Evolutionary conservation across 2,113 vertebrate species (phyloP).

Genomic region (Archocentrus centrarchus): DNA sequence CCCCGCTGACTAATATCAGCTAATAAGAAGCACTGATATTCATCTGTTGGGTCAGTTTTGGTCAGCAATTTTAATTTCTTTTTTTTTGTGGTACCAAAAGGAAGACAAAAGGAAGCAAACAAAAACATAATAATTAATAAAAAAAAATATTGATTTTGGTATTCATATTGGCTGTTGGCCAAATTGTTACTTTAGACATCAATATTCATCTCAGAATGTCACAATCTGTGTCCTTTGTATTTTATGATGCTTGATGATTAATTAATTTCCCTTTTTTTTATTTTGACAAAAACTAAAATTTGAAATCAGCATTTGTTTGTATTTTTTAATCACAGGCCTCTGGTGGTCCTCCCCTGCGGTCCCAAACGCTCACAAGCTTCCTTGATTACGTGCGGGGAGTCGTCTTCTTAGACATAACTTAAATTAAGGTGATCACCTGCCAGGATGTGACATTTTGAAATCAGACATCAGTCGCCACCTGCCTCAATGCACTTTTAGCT

Average conservation of each 20-base stretch:
- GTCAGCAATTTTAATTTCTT: background rate
- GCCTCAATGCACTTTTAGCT: constrained; percentile 9
- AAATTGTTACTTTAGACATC: background rate
- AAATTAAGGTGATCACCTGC: constrained; percentile 43
- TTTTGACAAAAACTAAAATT: background rate
- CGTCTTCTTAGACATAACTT: constrained; percentile 16
- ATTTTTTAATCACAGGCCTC: background rate
- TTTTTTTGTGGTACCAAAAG: background rate
- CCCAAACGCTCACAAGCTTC: background rate
- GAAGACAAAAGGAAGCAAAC: background rate
- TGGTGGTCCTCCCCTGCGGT: constrained; percentile 6
- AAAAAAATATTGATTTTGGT: fast-evolving
- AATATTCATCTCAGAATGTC: background rate
- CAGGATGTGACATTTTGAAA: constrained; percentile 53
- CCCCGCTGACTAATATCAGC: too few relatives aligned
- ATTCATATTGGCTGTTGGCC: background rate
- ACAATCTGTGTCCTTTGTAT: background rate
- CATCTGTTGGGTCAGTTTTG: background rate
- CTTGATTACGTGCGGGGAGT: constrained; percentile 19
- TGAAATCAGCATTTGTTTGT: constrained; percentile 10
- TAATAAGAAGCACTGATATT: background rate
- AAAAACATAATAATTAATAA: background rate
- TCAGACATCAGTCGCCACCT: constrained; percentile 3
- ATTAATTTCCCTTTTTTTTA: background rate
- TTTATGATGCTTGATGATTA: background rate